Evolutionary conservation across 2,113 vertebrate species (phyloP), one percentile per base, ranked within the genome.

Genomic region (Phaethon lepturus): DNA sequence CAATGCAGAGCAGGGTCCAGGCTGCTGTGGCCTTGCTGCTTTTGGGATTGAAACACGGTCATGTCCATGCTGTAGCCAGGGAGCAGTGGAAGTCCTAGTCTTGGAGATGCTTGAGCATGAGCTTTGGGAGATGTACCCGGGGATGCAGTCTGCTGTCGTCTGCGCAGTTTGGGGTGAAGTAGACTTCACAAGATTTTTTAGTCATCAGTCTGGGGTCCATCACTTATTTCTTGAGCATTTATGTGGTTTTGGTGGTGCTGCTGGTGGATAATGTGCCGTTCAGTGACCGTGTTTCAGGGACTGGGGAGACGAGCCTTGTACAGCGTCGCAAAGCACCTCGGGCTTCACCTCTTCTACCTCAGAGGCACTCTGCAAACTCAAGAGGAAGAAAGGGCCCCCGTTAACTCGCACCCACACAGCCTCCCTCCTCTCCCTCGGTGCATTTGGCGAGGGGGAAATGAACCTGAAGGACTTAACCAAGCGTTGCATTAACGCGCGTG

Each of bases 361-460:
- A 42, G 53, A 44, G 52, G 10, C 42, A 13, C 58, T 11, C 58
- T 64, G 33, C 60, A 38, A 75, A 15, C 16, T 19, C 62, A 8
- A 10, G 3, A 71, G 17, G 33, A 64, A 6, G 1, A 3, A 14
- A 14, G 17, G 19, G 23, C 38, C 75, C 45, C 1, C 6, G 0
- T 38, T 6, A 25, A 17, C 55, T 72, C 17, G 0, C 63, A 7
- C 56, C 69, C 83, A 3, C 35, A 1, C 49, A 31, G 31, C 35
- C 62, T 55, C 66, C 56, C 66, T 84, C 26, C 25, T 20, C 63
- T 8, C 63, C 84, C 44, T 52, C 6, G 1, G 47, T 3, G 53
- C 28, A 0, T 2, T 1, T 7, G 9, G 56, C 7, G 12, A 59
- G 47, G 38, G 35, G 26, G 67, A 47, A 55, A 33, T 47, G 80